Evolutionary conservation across 2,113 vertebrate species (phyloP).

Genomic region (Myotis brandtii): DNA sequence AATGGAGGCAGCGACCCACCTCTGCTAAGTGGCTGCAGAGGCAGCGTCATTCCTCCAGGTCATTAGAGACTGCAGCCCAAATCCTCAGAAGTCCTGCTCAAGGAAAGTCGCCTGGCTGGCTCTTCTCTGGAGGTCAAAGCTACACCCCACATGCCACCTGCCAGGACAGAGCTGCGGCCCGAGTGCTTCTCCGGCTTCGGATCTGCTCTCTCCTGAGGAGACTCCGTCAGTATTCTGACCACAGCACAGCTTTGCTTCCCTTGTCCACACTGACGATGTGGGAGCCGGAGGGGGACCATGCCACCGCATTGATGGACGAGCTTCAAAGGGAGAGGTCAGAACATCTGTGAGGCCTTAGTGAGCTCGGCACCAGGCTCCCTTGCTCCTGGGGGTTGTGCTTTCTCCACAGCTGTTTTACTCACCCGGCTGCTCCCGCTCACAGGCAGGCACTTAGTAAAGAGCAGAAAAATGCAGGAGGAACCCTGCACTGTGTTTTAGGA

Average conservation of each 20-base stretch:
- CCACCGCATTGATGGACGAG: constrained; percentile 94
- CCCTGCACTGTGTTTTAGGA: accelerated
- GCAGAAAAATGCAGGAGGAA: not conserved
- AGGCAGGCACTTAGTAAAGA: not conserved
- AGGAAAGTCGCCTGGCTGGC: not conserved
- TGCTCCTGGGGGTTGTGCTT: not conserved
- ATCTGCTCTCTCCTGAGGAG: not conserved
- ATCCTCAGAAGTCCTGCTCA: not conserved
- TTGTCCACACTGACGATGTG: constrained; percentile 97
- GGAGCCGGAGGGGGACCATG: constrained; percentile 94
- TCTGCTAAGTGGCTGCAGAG: not conserved
- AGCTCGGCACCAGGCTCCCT: not conserved
- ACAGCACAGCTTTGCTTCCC: constrained; percentile 94
- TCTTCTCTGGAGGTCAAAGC: constrained; percentile 66
- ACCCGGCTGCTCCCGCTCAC: not conserved
- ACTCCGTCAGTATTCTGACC: constrained; percentile 93
- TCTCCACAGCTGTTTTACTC: accelerated
- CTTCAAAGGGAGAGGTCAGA: constrained; percentile 84
- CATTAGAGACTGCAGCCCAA: not conserved
- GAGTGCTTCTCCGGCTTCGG: not conserved
- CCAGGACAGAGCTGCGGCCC: not conserved
- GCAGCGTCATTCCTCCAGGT: constrained; percentile 12
- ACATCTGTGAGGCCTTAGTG: not conserved
- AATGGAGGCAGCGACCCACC: not conserved
- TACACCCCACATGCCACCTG: not conserved